Evolutionary conservation across 2,113 vertebrate genomes (phyloP).

Genomic region (Neodon shergylaensis): DNA sequence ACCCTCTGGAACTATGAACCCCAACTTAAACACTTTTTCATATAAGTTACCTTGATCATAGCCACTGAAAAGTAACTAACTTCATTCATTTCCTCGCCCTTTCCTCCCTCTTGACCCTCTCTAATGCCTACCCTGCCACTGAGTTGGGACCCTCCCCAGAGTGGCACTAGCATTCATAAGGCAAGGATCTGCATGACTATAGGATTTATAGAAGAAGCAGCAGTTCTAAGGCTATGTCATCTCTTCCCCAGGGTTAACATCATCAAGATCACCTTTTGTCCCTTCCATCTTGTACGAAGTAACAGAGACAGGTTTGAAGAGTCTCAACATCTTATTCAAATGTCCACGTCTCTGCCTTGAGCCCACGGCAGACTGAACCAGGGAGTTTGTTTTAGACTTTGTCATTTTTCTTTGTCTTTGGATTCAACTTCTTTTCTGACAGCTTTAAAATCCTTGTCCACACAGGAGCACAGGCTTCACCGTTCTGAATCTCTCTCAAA

Average conservation of each 20-base stretch:
- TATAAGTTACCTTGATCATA: neutral
- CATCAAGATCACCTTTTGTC: neutral
- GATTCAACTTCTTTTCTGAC: slow-evolving; percentile 28
- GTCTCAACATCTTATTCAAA: neutral
- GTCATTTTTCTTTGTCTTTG: slow-evolving; percentile 5
- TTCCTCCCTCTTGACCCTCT: neutral
- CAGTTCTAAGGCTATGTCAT: neutral
- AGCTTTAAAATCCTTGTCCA: neutral
- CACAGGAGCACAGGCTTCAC: neutral
- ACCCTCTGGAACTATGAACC: neutral
- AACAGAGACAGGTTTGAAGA: neutral
- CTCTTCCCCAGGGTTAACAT: neutral
- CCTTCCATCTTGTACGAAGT: neutral
- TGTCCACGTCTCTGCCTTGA: neutral
- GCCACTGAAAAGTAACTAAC: too few species aligned
- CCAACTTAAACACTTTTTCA: neutral
- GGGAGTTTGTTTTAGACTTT: neutral
- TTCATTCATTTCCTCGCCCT: too few species aligned
- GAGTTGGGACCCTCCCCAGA: neutral
- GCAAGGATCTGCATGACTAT: neutral
- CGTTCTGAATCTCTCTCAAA: neutral
- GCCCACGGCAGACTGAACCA: neutral
- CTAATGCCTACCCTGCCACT: neutral
- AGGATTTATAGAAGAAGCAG: neutral
- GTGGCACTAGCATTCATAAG: neutral